Evolutionary conservation across 2,797 vertebrate species (phyloP).

Genomic region (Muscicapa comitata): DNA sequence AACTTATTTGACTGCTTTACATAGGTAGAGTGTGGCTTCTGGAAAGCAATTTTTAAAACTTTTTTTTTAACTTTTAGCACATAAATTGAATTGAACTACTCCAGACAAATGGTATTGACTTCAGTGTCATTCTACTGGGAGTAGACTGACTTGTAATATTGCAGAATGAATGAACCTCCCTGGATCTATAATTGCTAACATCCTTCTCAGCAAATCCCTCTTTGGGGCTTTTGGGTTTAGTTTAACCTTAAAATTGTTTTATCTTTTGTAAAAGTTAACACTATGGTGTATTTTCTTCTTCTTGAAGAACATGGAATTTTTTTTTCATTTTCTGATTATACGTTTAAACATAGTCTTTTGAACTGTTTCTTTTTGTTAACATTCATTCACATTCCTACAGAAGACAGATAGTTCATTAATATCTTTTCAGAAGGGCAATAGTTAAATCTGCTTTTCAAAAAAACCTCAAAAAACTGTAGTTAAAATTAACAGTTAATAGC

Average conservation of each 20-base stretch:
- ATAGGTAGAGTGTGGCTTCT: background rate
- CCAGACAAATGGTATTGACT: background rate
- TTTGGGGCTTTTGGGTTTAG: background rate
- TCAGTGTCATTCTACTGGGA: background rate
- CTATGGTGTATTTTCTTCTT: background rate
- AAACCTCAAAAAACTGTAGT: background rate
- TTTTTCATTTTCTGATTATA: background rate
- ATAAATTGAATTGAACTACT: background rate
- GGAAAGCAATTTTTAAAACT: background rate
- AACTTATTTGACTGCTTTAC: background rate
- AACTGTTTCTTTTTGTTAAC: background rate
- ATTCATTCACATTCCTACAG: background rate
- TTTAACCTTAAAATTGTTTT: background rate
- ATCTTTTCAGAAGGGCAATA: background rate
- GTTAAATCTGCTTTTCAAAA: background rate
- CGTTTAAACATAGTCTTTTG: background rate
- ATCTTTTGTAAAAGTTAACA: background rate
- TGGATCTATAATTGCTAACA: background rate
- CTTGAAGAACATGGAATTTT: background rate
- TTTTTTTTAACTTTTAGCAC: background rate
- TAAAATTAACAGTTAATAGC: background rate
- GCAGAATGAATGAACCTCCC: background rate
- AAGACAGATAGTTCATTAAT: background rate
- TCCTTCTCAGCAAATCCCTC: background rate
- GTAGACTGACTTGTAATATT: background rate